Conservation (phyloP, 2,888 invertebrate species). For the Mantis religiosa region DNA sequence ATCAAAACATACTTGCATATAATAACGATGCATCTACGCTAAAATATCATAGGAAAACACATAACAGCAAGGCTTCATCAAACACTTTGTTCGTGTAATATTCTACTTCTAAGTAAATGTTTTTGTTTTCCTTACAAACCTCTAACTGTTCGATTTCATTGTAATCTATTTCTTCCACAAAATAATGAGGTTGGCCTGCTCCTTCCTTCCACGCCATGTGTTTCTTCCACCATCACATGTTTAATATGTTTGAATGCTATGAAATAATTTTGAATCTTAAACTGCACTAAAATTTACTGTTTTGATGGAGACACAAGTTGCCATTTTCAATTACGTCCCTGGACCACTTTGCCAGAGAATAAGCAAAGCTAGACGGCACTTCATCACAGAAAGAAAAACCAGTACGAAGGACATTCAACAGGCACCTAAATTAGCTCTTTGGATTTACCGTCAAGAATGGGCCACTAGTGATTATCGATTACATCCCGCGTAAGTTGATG, state of each 20-base stretch:
- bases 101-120: not conserved
- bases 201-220: conserved; percentile 40
- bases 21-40: not conserved
- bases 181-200: conserved; percentile 46
- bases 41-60: not conserved
- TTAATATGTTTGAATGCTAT: not conserved
- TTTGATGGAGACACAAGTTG: not conserved
- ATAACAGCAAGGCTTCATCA: not conserved
- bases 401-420: too few species aligned
- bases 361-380: not conserved
- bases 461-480: too few species aligned
- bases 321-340: conserved; percentile 4
- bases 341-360: not conserved
- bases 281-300: not conserved
- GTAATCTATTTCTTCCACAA: conserved; percentile 74
- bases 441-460: too few species aligned
- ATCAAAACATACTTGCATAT: not conserved
- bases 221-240: conserved; percentile 37
- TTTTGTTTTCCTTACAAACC: conserved; percentile 47
- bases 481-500: too few species aligned
- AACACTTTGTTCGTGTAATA: not conserved
- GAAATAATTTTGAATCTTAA: not conserved
- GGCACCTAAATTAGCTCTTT: too few species aligned
- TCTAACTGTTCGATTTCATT: conserved; percentile 69
- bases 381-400: too few species aligned